Evolutionary conservation across 1,140 invertebrate species (phyloP).

Genomic region (Pomacea maculata): DNA sequence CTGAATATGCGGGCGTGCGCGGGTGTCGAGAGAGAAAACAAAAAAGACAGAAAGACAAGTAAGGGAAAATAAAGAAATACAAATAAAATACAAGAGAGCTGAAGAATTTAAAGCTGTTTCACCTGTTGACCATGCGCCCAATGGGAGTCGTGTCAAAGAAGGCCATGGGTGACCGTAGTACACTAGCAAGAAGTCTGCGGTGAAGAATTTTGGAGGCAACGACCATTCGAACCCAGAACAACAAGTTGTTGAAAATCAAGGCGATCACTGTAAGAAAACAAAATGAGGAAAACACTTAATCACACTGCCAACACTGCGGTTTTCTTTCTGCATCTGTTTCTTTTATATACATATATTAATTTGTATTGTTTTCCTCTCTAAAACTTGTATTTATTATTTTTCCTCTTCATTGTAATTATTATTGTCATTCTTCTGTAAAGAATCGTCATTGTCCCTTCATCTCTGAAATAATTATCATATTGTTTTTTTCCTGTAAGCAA

Average conservation of each 20-base stretch:
- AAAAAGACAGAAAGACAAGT: background rate
- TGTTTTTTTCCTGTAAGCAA: too few species aligned
- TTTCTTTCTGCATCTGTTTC: background rate
- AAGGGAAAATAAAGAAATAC: too few species aligned
- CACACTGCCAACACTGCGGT: background rate
- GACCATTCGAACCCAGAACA: conserved; percentile 48
- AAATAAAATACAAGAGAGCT: too few species aligned
- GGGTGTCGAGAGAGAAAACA: too few species aligned
- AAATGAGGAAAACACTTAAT: background rate
- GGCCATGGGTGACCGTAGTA: conserved; percentile 69
- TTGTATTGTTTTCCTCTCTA: background rate
- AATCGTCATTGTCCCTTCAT: too few species aligned
- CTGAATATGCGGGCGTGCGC: too few species aligned
- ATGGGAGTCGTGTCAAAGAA: conserved; percentile 74
- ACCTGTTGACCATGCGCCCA: conserved; percentile 72
- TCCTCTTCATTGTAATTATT: background rate
- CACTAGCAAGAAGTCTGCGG: conserved; percentile 54
- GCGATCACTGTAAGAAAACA: conserved; percentile 34
- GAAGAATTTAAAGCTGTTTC: conserved; percentile 30
- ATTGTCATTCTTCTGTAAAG: too few species aligned
- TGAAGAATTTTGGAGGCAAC: conserved; percentile 56
- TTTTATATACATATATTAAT: background rate
- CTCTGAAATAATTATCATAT: too few species aligned
- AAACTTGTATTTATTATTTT: background rate
- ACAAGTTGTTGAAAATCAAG: conserved; percentile 41